These are phyloP conservation scores for Geotrupes spiniger DNA, from an alignment of 2,888 invertebrate genomes.

Conservation along the genomic window DNA sequence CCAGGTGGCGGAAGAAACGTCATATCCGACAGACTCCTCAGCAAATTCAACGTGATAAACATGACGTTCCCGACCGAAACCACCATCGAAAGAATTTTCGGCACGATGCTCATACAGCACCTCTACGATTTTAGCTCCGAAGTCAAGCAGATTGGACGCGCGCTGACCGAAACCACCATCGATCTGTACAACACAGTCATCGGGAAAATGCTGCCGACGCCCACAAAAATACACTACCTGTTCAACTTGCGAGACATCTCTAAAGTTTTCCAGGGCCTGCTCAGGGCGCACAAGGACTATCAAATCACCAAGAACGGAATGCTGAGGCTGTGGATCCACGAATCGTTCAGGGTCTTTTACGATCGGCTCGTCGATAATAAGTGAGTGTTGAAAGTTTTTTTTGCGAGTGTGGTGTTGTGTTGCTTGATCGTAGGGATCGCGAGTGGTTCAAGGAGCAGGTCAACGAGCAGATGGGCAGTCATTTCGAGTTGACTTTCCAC, in stretches of 20 bases:
- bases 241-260: conserved; percentile 89
- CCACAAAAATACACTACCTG: conserved; percentile 84
- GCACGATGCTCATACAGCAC: conserved; percentile 80
- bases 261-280: conserved; percentile 77
- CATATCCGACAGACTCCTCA: conserved; percentile 74
- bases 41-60: conserved; percentile 72
- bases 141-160: conserved; percentile 67
- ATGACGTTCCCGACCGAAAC: conserved; percentile 80
- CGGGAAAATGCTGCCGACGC: conserved; percentile 78
- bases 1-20: conserved; percentile 83
- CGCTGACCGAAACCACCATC: conserved; percentile 71
- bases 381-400: conserved; percentile 47
- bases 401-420: neutral
- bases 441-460: conserved; percentile 73
- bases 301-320: conserved; percentile 70
- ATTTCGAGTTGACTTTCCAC: conserved; percentile 78
- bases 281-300: conserved; percentile 73
- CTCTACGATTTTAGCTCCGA: conserved; percentile 74
- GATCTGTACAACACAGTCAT: conserved; percentile 73
- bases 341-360: conserved; percentile 78
- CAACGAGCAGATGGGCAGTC: conserved; percentile 70
- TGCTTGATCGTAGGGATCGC: conserved; percentile 62
- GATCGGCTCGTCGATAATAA: conserved; percentile 78
- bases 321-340: conserved; percentile 82
- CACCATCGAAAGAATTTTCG: conserved; percentile 77